Evolutionary conservation across 2,797 vertebrate genomes (phyloP), one percentile per base, ranked within the genome.

Genomic region (Syngnathus acus): DNA sequence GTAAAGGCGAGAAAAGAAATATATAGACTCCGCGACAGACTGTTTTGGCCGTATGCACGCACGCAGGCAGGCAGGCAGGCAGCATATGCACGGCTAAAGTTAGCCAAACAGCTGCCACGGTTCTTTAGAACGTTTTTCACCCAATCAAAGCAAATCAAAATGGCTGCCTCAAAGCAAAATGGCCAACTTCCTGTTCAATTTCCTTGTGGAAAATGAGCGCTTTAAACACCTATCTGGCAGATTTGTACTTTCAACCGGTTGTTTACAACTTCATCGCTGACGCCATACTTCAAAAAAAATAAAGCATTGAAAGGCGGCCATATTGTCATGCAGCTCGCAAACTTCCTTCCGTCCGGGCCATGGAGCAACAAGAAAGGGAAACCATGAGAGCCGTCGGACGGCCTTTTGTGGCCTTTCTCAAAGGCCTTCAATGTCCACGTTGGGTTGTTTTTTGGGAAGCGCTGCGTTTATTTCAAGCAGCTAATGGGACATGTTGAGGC

Each of bases 401-500:
- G 59, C 59, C 38, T 60, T 60, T 60, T 54, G 53, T 54, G 21
- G 53, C 53, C 53, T 26, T 23, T 14, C 53, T 26, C 4, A 54
- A 54, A 26, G n/a, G 59, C 59, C 37, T 21, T 42, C 39, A 23
- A 40, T n/a, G 57, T 59, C 57, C 37, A 38, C 37, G 57, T 17
- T 19, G 59, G 59, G n/a, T 21, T 6, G 74, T 77, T 32, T 32
- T 32, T 32, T 32, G 69, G 79, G 74, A 88, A 87, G 70, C 68
- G 72, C 82, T 79, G 70, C 80, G 78, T 79, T 77, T 86, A 78
- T 89, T 88, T 89, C 86, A 84, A 72, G 58, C 81, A 80, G 83
- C 83, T 89, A 90, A 91, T 90, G 86, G 84, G 77, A 89, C 87
- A 87, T 73, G 82, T 84, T 67, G 78, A 90, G 87, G 37, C 37